Conservation (phyloP, 2,888 invertebrate genomes). For the Herminia tarsipennalis region DNA sequence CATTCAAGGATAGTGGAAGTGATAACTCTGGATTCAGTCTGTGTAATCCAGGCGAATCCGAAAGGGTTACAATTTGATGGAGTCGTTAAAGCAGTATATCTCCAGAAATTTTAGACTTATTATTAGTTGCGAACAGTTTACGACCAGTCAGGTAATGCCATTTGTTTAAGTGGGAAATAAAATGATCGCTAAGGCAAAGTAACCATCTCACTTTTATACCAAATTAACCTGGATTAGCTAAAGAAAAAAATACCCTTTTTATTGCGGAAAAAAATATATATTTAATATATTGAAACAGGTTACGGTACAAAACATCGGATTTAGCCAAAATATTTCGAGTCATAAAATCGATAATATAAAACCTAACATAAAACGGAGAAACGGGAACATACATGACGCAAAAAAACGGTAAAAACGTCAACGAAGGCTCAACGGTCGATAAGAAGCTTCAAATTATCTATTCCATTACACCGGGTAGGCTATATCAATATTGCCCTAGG, state of each 20-base stretch:
- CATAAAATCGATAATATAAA: conserved; percentile 2
- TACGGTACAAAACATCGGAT: not conserved
- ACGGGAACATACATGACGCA: conserved; percentile 8
- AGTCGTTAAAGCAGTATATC: conserved; percentile 34
- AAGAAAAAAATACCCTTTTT: too few relatives aligned
- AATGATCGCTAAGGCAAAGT: conserved; percentile 22
- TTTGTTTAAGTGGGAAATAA: conserved; percentile 39
- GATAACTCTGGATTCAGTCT: conserved; percentile 33
- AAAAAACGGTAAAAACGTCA: conserved; percentile 18
- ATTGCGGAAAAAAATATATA: too few relatives aligned
- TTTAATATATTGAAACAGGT: not conserved
- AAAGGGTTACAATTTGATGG: conserved; percentile 33
- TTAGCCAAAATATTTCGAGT: not conserved
- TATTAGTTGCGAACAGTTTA: conserved; percentile 43
- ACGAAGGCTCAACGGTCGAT: conserved; percentile 30
- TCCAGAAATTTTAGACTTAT: conserved; percentile 42
- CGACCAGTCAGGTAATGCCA: conserved; percentile 21
- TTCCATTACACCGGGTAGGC: conserved; percentile 50
- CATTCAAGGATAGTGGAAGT: conserved; percentile 38
- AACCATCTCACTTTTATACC: not conserved
- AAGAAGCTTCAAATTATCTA: conserved; percentile 51
- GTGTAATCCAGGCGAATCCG: conserved; percentile 24
- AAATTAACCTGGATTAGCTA: not conserved
- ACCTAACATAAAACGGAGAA: conserved; percentile 11
- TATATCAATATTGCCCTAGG: conserved; percentile 45